phyloP scores from a whole-genome alignment of 1,140 invertebrate genomes.

The Drosophila watanabei region DNA sequence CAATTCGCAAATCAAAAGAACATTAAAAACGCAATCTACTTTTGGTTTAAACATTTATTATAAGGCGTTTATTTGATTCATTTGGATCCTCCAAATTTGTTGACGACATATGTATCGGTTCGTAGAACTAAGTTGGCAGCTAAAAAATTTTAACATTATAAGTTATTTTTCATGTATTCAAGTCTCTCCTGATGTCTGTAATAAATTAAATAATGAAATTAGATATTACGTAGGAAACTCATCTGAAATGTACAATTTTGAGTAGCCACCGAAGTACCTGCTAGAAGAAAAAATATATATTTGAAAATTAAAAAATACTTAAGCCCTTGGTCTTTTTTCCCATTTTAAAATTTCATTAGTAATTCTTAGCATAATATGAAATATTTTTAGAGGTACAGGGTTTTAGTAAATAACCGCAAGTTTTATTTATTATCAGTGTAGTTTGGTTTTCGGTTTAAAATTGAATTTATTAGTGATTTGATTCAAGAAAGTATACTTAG shows the following conservation, averaged over 20 bases:
- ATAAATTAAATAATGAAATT: neutral
- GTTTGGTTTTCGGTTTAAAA: conserved; percentile 19
- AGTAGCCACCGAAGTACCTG: neutral
- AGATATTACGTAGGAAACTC: neutral
- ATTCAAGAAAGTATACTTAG: conserved; percentile 31
- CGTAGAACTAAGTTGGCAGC: neutral
- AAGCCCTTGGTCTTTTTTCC: neutral
- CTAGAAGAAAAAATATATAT: neutral
- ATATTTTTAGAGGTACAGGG: neutral
- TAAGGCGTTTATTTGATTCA: neutral
- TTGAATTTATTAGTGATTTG: conserved; percentile 7
- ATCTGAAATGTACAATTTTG: neutral
- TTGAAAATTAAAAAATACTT: neutral
- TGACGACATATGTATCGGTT: neutral
- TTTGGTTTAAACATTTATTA: neutral
- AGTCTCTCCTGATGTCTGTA: neutral
- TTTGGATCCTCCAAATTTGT: neutral
- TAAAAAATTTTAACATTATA: neutral
- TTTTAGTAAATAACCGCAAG: neutral
- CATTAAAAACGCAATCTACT: neutral
- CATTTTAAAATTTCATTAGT: too few relatives aligned
- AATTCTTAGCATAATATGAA: neutral
- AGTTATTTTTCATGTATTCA: neutral
- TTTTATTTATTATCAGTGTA: conserved; percentile 20
- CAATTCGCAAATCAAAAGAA: neutral